Evolutionary conservation across 2,797 vertebrate species (phyloP), one percentile per base, ranked within the genome.

Genomic region (Amphiprion clarkii): DNA sequence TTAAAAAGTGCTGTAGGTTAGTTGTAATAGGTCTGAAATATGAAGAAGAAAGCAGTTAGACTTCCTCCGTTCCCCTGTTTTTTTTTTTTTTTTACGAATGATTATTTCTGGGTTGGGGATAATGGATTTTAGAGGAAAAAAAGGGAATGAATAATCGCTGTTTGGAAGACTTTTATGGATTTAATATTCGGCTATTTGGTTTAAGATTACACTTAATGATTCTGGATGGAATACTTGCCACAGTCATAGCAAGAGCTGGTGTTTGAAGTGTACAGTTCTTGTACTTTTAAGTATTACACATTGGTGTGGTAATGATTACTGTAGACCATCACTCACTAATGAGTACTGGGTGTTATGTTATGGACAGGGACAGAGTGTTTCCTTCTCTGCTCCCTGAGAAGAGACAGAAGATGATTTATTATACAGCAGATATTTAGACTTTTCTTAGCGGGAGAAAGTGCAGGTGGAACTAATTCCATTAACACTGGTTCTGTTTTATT

Each of bases 171-270:
- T 23, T 67, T 39, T 51, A 42, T 56, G 25, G 61, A 70, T 67
- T 78, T 56, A 54, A 67, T 76, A 64, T 66, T 13, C 58, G 16
- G 0, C 19, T 46, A 60, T 78, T 78, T 66, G 67, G 16, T 74
- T 74, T 60, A 63, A 80, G 31, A 74, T 67, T 74, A 63, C 2
- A 59, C 17, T 48, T 72, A 74, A 71, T 73, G 51, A 63, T 17
- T 74, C 19, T 61, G 19, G 17, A 58, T 39, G 27, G 21, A 58
- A 39, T 19, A 42, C 23, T 40, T 39, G 6, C 10, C 31, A n/a
- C n/a, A 61, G 56, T 58, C 5, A 13, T 25, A 36, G 60, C 49
- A 55, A 62, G 27, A 68, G 27, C 21, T 6, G 2, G 19, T 29
- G 29, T 12, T 27, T 46, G 13, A 59, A 49, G 46, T 62, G 17